phyloP scores from a whole-genome alignment of 2,113 vertebrate genomes.

The Daubentonia madagascariensis region DNA sequence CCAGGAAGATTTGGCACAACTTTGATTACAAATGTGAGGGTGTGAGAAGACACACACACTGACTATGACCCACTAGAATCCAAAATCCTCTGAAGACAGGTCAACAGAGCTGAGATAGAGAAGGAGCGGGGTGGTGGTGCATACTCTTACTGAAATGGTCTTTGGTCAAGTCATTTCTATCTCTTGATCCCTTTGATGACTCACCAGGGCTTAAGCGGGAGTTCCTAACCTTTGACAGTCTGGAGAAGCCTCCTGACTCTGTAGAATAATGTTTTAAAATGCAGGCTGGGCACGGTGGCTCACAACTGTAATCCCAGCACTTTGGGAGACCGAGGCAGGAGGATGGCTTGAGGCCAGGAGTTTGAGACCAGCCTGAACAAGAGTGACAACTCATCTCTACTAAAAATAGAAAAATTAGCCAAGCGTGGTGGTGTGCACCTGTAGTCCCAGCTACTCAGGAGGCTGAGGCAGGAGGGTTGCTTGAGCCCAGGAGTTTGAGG shows the following conservation, averaged over 20 bases:
- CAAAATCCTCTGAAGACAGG: neutral
- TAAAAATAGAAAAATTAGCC: no score
- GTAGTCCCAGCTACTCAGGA: no score
- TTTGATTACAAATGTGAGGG: neutral
- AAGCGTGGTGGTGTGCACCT: no score
- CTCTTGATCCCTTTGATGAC: neutral
- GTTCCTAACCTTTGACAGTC: neutral
- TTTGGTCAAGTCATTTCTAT: neutral
- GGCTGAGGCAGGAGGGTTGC: no score
- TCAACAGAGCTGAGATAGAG: neutral
- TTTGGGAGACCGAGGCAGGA: no score
- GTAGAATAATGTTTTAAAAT: neutral
- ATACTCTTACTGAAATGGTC: neutral
- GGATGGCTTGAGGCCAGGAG: no score
- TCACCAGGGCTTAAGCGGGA: neutral
- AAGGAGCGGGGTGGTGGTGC: fast-evolving
- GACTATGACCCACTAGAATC: neutral
- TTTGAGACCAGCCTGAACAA: no score
- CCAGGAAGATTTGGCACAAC: neutral
- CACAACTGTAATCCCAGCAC: no score
- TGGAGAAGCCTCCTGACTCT: neutral
- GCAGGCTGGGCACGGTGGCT: no score
- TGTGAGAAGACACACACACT: neutral
- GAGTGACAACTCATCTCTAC: no score
- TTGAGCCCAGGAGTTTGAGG: no score